These are phyloP conservation scores for Cosmia trapezina DNA, from an alignment of 2,888 invertebrate species.

Conservation along the genomic window DNA sequence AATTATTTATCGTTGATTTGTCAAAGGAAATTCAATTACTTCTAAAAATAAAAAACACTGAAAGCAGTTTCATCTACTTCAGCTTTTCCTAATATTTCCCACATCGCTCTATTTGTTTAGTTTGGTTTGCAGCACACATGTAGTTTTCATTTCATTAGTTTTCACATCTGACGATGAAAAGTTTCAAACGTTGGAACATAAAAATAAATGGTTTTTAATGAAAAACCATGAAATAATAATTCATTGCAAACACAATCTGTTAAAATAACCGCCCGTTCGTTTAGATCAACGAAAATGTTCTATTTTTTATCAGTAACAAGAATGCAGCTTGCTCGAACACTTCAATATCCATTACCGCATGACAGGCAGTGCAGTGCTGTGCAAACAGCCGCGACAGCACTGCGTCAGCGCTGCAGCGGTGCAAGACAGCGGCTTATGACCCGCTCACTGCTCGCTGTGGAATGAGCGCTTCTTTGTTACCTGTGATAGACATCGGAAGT, in stretches of 20 bases:
- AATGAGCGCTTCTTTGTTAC: too few species aligned
- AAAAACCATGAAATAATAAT: slow-evolving; percentile 1
- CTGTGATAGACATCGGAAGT: neutral
- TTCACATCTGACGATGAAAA: neutral
- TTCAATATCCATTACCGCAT: slow-evolving; percentile 85
- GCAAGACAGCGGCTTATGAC: slow-evolving; percentile 57
- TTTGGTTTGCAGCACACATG: neutral
- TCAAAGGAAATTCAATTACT: neutral
- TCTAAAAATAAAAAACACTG: neutral
- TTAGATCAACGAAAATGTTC: slow-evolving; percentile 7
- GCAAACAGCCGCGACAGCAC: slow-evolving; percentile 77
- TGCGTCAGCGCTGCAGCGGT: slow-evolving; percentile 65
- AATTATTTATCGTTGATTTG: neutral
- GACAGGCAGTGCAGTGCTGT: slow-evolving; percentile 79
- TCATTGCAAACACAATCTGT: slow-evolving; percentile 7
- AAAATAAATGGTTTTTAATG: neutral
- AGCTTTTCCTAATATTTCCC: slow-evolving; percentile 3
- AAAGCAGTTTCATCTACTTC: neutral
- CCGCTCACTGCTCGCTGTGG: neutral
- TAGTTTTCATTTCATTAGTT: slow-evolving; percentile 10
- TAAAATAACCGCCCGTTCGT: slow-evolving; percentile 5
- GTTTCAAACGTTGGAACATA: neutral
- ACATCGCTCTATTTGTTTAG: slow-evolving; percentile 8
- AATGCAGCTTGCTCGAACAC: slow-evolving; percentile 71
- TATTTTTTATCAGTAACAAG: slow-evolving; percentile 67